Evolutionary conservation across 2,888 invertebrate species (phyloP), one percentile per base, ranked within the genome.

Genomic region (Eucriotettix oculatus): DNA sequence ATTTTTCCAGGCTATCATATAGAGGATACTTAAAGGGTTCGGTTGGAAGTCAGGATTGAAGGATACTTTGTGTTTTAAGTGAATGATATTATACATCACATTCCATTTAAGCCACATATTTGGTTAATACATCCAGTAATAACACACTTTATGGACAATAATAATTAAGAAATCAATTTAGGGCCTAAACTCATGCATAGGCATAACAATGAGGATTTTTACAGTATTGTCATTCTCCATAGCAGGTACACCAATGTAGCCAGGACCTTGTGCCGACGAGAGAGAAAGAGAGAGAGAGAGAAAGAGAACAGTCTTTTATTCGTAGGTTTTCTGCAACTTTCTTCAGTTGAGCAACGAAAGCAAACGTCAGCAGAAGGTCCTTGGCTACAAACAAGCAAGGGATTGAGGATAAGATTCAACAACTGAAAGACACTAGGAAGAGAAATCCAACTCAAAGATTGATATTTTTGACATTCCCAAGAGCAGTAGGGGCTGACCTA

Each of bases 401-500:
- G 41, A 14, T 48, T 48, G 48, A 48, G 12, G 48, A 48, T 48
- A 55, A 12, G 55, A 41, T n/a, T 42, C 53, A 58, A 60, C 48
- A 61, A 64, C 61, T 61, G 58, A 62, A 58, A 58, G 44, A 62
- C 58, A 58, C 53, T 58, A 61, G 61, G 62, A 62, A 58, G 55
- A 58, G 54, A 61, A 62, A 61, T 56, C 60, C 58, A 63, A 62
- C 60, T 55, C 59, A 64, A 61, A 58, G 58, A 56, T 61, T 41
- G 55, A 62, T 59, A 55, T 62, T 62, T 63, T 62, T 56, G 59
- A 60, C 62, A 63, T 63, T 64, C 63, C 62, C 58, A 62, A 64
- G 62, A 65, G 61, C 61, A 62, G 59, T 58, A 62, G 64, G 64
- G 61, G 65, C 68, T 68, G 68, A 73, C 78, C 79, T 69, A 79